Percentiles rank a stretch among this genome's conserved stretches.
Conservation (phyloP, 2,888 invertebrate genomes). For the Amorpha juglandis region DNA sequence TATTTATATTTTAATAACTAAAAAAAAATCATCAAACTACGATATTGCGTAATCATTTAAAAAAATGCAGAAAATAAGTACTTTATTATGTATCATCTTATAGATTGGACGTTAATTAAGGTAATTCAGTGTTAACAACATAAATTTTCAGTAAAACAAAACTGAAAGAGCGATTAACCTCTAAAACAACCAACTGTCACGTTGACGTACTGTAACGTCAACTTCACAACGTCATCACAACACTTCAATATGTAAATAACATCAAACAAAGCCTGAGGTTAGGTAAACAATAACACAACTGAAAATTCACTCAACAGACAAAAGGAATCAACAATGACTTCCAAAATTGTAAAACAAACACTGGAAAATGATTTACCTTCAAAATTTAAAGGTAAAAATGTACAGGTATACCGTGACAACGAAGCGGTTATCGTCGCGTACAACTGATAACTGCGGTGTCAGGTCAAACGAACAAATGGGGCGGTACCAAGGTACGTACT, state of each 20-base stretch:
- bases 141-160: neutral
- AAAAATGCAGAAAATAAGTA: too few relatives aligned
- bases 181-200: conserved; percentile 16
- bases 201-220: conserved; percentile 8
- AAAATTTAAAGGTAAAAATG: conserved; percentile 66
- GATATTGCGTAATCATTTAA: too few relatives aligned
- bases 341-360: neutral
- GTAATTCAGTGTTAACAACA: neutral
- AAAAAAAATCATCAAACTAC: too few relatives aligned
- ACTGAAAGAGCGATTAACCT: neutral
- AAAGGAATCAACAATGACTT: neutral
- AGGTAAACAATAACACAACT: conserved; percentile 1
- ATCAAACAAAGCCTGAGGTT: neutral
- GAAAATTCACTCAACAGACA: conserved; percentile 19
- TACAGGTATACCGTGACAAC: conserved; percentile 74
- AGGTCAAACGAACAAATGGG: conserved; percentile 84
- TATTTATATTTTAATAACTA: too few relatives aligned
- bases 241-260: conserved; percentile 1
- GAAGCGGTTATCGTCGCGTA: conserved; percentile 73
- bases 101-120: neutral
- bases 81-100: too few relatives aligned
- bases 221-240: conserved; percentile 15
- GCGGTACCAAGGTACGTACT: conserved; percentile 71
- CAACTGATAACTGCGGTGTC: conserved; percentile 82
- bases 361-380: conserved; percentile 38